Base-by-base conservation (phyloP, 2,888 invertebrate species). In the Arge pagana region DNA sequence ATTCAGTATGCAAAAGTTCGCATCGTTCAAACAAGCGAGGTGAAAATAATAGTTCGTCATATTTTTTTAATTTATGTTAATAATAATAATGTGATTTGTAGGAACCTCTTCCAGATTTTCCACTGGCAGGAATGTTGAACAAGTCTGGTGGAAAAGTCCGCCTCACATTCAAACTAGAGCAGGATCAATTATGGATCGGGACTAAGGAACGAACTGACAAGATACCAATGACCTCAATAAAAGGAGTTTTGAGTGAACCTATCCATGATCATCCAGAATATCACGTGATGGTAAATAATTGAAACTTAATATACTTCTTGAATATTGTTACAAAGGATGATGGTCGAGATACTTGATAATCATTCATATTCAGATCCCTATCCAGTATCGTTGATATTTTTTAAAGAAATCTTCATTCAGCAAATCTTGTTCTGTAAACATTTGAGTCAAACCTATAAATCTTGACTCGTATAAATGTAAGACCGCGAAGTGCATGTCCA, bases 181-280 rank as follows among this genome's bases (percentile, higher is more conserved):
- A 85, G 61, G 94, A 95, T 73, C 91, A 94, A 74, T 79, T 94
- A 11, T 94, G 94, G 94, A 85, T 94, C 36, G 93, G 93, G 52
- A 94, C 94, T 39, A 93, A 93, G 79, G 94, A 95, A 75, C 82
- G 93, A 64, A 95, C 95, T 54, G 93, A 94, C 66, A 95, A 94
- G 79, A 83, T 95, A 68, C 87, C 90, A 59, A 93, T 95, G 90
- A 88, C 86, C 65, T 89, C 92, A 48, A 93, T 95, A 65, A 92
- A 91, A 79, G 86, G 87, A 77, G 83, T 90, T 65, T 81, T 83
- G 31, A 83, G 79, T 51, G 94, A 95, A 80, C 85, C 93, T 13
- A 93, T 95, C 62, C 89, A 89, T 73, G 91, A 88, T 52, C 88
- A 91, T 76, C 92, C 92, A 69, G 89, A 93, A 75, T 95, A 95